Conservation (phyloP, 1,140 invertebrate species). For the Steinernema feltiae region DNA sequence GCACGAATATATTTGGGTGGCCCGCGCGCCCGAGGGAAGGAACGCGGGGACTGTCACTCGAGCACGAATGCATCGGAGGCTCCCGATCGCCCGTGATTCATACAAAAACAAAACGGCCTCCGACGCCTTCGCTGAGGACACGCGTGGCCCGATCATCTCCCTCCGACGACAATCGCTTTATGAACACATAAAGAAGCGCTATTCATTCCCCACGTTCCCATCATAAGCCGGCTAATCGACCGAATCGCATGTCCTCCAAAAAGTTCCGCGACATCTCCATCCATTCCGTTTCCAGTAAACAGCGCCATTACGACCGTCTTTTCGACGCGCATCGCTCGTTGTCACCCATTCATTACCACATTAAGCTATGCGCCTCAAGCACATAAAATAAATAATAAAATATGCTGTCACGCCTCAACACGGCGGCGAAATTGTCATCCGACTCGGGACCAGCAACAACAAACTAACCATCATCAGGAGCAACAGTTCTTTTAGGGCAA, state of each 20-base stretch:
- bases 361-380: neutral
- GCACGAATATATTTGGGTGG: slow-evolving; percentile 7
- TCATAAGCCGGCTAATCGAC: neutral
- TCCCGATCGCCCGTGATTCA: neutral
- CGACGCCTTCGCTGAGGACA: neutral
- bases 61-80: neutral
- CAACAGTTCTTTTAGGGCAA: neutral
- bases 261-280: neutral
- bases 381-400: slow-evolving; percentile 16
- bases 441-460: neutral
- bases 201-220: neutral
- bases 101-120: neutral
- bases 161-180: neutral
- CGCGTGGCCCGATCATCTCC: neutral
- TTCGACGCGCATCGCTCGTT: neutral
- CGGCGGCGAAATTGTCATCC: neutral
- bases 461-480: no score
- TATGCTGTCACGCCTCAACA: slow-evolving; percentile 11
- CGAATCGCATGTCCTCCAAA: neutral
- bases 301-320: slow-evolving; percentile 6
- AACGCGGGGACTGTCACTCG: slow-evolving; percentile 4
- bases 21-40: neutral
- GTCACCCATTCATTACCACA: slow-evolving; percentile 15
- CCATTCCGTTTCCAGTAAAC: neutral
- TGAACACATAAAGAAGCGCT: slow-evolving; percentile 12